Evolutionary conservation across 1,140 invertebrate species (phyloP).

Genomic region (Pachyrhynchus sulphureomaculatus): DNA sequence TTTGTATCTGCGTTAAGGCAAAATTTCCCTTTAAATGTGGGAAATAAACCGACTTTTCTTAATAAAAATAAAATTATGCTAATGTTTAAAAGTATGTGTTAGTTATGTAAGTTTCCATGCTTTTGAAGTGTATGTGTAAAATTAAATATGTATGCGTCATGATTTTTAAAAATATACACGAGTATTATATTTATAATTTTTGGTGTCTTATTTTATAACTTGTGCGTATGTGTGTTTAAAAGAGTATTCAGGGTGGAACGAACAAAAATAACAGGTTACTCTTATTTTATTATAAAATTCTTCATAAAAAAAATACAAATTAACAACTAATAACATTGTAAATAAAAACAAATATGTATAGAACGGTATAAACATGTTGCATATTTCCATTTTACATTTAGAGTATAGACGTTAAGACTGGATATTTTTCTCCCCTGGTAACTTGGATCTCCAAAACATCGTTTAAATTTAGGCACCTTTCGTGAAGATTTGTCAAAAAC

Average conservation of each 20-base stretch:
- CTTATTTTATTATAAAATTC: no score
- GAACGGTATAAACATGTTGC: background rate
- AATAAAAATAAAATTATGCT: no score
- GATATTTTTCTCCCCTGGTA: constrained; percentile 32
- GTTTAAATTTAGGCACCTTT: constrained; percentile 29
- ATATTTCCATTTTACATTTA: background rate
- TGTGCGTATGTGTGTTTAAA: background rate
- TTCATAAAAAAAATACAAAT: no score
- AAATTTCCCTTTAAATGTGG: no score
- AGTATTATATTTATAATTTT: constrained; percentile 17
- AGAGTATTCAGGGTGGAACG: background rate
- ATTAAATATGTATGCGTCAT: constrained; percentile 6
- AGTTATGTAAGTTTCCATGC: background rate
- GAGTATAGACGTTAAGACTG: constrained; percentile 18
- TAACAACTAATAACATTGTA: no score
- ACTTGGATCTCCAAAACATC: constrained; percentile 33
- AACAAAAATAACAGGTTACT: background rate
- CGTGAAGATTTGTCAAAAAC: constrained; percentile 32
- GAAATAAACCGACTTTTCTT: no score
- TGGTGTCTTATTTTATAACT: background rate
- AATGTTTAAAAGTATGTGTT: background rate
- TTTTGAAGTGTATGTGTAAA: constrained; percentile 4
- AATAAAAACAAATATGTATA: no score
- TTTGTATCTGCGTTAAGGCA: no score
- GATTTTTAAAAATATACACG: constrained; percentile 19